These are phyloP conservation scores for Saccostrea echinata DNA, from an alignment of 1,140 invertebrate species.

Conservation along the genomic window DNA sequence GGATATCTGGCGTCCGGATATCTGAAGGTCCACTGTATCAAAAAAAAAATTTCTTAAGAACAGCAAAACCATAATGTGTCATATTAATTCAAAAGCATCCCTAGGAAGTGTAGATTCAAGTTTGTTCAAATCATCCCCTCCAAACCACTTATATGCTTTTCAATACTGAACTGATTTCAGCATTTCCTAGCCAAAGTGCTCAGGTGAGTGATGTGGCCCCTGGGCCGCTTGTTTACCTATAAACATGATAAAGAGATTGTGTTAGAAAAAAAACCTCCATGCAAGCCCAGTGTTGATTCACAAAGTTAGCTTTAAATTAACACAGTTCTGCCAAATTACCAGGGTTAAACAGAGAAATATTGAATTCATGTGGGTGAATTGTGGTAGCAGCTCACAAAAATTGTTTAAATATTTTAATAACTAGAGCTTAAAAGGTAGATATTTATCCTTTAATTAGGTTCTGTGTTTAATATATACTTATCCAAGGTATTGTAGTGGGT, in stretches of 20 bases:
- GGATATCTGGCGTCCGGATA: too few relatives aligned
- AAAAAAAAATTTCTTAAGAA: too few relatives aligned
- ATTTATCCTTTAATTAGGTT: background rate
- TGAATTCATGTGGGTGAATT: background rate
- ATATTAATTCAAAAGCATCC: too few relatives aligned
- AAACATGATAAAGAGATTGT: background rate
- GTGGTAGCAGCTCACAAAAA: background rate
- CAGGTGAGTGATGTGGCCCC: too few relatives aligned
- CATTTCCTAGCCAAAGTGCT: too few relatives aligned
- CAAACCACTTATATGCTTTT: too few relatives aligned
- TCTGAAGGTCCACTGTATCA: too few relatives aligned
- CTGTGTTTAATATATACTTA: background rate
- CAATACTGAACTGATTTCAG: too few relatives aligned
- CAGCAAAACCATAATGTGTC: too few relatives aligned
- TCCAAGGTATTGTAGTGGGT: background rate
- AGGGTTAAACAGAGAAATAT: background rate
- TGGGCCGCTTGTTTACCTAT: too few relatives aligned
- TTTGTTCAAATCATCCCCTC: too few relatives aligned
- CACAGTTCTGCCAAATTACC: background rate
- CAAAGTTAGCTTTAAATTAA: background rate
- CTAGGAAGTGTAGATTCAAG: too few relatives aligned
- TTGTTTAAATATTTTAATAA: background rate
- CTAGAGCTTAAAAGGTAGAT: background rate
- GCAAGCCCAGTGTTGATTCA: background rate
- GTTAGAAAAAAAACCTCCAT: background rate